Evolutionary conservation across 1,140 invertebrate genomes (phyloP).

Genomic region (Conus ventricosus): DNA sequence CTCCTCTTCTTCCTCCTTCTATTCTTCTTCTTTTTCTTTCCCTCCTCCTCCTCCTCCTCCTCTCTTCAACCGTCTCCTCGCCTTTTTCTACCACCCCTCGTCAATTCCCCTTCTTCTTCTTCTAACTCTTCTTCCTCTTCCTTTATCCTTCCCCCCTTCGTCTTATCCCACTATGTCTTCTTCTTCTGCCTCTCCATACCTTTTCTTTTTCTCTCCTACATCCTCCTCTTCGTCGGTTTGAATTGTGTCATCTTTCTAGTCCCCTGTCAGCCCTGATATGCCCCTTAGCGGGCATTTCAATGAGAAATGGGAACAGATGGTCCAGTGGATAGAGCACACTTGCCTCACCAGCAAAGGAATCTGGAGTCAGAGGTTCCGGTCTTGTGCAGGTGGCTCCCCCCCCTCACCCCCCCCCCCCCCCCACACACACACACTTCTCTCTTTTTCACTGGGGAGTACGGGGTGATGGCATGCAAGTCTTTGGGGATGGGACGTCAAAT

Average conservation of each 20-base stretch:
- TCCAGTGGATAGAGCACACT: too few species aligned
- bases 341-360: too few species aligned
- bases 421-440: too few species aligned
- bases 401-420: too few species aligned
- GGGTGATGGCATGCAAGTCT: too few species aligned
- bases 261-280: background rate
- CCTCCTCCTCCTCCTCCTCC: background rate
- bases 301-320: background rate
- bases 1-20: too few species aligned
- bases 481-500: too few species aligned
- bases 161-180: background rate
- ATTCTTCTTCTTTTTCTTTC: background rate
- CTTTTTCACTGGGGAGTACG: too few species aligned
- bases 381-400: too few species aligned
- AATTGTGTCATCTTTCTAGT: background rate
- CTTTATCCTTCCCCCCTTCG: background rate
- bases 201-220: background rate
- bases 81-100: background rate
- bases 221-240: background rate
- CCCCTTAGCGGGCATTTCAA: background rate
- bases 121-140: background rate
- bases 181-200: background rate
- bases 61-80: background rate
- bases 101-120: background rate
- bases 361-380: too few species aligned